These are phyloP conservation scores for Papilio aristodemus DNA, from an alignment of 1,140 invertebrate species.

Conservation along the genomic window DNA sequence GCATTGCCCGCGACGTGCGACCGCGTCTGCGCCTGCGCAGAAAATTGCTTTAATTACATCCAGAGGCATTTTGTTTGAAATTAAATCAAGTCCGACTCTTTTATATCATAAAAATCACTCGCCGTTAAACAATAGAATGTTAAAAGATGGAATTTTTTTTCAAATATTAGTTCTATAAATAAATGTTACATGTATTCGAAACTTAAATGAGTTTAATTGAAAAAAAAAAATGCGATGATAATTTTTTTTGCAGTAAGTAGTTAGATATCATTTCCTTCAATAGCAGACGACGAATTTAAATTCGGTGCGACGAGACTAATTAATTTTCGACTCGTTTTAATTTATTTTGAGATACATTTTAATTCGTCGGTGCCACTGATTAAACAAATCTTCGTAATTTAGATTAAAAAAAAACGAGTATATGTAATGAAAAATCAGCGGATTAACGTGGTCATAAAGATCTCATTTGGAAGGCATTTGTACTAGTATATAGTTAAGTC, in stretches of 20 bases:
- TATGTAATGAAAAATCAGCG: neutral
- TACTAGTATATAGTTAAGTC: no score
- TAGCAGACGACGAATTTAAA: conserved; percentile 19
- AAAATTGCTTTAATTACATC: conserved; percentile 21
- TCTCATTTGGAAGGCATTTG: no score
- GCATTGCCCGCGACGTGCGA: conserved; percentile 70
- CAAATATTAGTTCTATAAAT: neutral
- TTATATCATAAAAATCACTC: neutral
- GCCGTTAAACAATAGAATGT: no score
- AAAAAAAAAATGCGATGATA: conserved; percentile 8
- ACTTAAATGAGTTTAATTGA: neutral
- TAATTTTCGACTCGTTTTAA: conserved; percentile 20
- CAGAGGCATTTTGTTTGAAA: neutral
- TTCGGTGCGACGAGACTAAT: neutral
- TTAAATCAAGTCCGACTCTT: neutral
- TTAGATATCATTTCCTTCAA: conserved; percentile 19
- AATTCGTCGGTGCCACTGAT: conserved; percentile 19
- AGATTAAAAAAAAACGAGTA: conserved; percentile 4
- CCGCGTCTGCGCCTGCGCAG: conserved; percentile 50
- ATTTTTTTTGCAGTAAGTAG: conserved; percentile 9
- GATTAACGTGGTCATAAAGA: neutral
- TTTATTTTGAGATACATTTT: conserved; percentile 20
- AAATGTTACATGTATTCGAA: neutral
- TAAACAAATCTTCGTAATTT: conserved; percentile 8
- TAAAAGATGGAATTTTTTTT: neutral